phyloP scores from a whole-genome alignment of 2,113 vertebrate genomes.

The Thamnophis sirtalis region DNA sequence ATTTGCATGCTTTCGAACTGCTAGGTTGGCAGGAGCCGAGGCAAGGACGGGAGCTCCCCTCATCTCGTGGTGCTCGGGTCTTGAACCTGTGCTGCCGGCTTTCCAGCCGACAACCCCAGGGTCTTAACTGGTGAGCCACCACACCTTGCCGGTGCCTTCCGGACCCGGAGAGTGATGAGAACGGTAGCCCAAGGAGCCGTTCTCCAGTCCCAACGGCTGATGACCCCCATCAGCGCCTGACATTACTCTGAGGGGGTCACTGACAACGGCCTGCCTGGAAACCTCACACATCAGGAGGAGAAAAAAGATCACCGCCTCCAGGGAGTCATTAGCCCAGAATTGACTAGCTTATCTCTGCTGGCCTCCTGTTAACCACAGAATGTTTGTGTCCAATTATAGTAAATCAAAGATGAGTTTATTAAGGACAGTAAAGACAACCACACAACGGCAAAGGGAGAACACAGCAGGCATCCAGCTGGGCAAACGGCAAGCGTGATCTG shows the following conservation, averaged over 20 bases:
- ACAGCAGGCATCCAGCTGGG: background rate
- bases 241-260: background rate
- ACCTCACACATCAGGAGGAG: background rate
- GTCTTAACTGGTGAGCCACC: too few relatives aligned
- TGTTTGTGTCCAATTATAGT: slow-evolving; percentile 21
- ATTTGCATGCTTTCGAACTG: too few relatives aligned
- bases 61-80: background rate
- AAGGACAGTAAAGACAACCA: background rate
- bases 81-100: background rate
- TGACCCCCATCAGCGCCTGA: background rate
- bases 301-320: background rate
- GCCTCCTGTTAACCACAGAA: slow-evolving; percentile 21
- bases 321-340: slow-evolving; percentile 9
- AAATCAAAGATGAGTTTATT: slow-evolving; percentile 29
- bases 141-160: background rate
- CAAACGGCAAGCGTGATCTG: background rate
- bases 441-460: background rate
- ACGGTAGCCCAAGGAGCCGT: background rate
- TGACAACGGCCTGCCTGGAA: background rate
- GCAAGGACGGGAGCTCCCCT: background rate
- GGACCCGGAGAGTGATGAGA: background rate
- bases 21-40: background rate
- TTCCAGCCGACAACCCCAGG: background rate
- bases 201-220: background rate
- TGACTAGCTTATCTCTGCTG: slow-evolving; percentile 17